Percentiles rank a stretch among this genome's conserved stretches.
phyloP scores from a whole-genome alignment of 1,140 invertebrate genomes.

The Hypothenemus hampei region DNA sequence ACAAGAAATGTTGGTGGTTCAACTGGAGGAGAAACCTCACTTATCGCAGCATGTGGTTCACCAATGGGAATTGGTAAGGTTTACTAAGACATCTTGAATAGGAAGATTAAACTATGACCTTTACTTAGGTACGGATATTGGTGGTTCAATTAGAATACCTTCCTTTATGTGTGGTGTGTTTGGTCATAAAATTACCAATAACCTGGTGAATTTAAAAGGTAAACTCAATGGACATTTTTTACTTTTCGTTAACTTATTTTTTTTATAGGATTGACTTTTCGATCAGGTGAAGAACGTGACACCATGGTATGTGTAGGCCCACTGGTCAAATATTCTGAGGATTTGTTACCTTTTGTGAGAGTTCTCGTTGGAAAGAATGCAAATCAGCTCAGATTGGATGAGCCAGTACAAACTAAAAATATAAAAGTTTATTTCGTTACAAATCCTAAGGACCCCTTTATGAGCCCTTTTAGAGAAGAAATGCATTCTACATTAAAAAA shows the following conservation, averaged over 20 bases:
- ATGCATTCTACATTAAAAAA: constrained; percentile 59
- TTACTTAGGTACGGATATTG: constrained; percentile 72
- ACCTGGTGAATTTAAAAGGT: constrained; percentile 34
- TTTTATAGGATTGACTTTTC: constrained; percentile 56
- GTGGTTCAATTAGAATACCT: constrained; percentile 92
- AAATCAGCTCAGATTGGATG: constrained; percentile 44
- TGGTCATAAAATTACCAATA: constrained; percentile 77
- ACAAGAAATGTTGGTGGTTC: constrained; percentile 79
- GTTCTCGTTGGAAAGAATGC: constrained; percentile 54
- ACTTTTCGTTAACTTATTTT: constrained; percentile 4
- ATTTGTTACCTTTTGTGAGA: constrained; percentile 68
- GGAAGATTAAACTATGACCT: not conserved
- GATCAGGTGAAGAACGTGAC: constrained; percentile 51
- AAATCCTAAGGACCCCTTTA: constrained; percentile 58
- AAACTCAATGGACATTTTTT: not conserved
- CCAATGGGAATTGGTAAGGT: constrained; percentile 75
- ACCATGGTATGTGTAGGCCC: constrained; percentile 72
- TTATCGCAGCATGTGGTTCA: constrained; percentile 69
- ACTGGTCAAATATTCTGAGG: constrained; percentile 69
- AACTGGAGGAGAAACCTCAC: constrained; percentile 73
- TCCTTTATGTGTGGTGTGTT: constrained; percentile 92
- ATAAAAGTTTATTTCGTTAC: constrained; percentile 77
- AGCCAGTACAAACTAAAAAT: constrained; percentile 58
- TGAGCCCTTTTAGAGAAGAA: constrained; percentile 63
- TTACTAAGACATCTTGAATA: not conserved